Evolutionary conservation across 2,888 invertebrate species (phyloP), one percentile per base, ranked within the genome.

Genomic region (Hypomecis punctinalis): DNA sequence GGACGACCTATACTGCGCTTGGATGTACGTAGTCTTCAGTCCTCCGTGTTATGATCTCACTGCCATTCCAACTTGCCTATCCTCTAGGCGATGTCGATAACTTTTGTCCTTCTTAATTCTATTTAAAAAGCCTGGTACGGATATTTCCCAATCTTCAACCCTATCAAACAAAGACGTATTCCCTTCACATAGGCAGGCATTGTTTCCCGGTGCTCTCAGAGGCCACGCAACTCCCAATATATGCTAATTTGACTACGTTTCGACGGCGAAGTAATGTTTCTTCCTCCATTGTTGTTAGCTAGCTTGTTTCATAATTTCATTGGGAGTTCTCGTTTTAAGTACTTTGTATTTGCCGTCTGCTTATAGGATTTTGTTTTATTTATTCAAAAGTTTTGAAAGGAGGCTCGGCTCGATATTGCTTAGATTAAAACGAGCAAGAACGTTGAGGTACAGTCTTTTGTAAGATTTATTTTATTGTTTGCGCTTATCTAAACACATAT

Each of bases 221-320:
- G 39, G 43, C 8, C n/a, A 54, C 54, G 42, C 43, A 42, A 35
- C 43, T 54, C 43, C 11, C 54, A 54, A 54, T 54, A 43, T 43
- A 54, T 54, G 54, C 54, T 54, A 54, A 54, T 54, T 54, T 13
- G 40, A 23, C 52, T 40, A 40, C 33, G 40, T 53, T 37, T n/a
- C 23, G n/a, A 51, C 40, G 40, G 6, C 40, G 52, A 33, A 42
- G 33, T 37, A 13, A 52, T 52, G 52, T 52, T 52, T 23, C 40
- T n/a, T 42, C 52, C 40, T 42, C 23, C 40, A 52, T 52, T 40
- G 52, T 52, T 42, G 52, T 42, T 52, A 33, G 23, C 40, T 40
- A 23, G 40, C 52, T 51, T 52, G 40, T 52, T 52, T 40, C 23
- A 52, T 40, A 40, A 52, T 52, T 52, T 39, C 37, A 39, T 42